Evolutionary conservation across 2,113 vertebrate genomes (phyloP).

Genomic region (Oenanthe melanoleuca): DNA sequence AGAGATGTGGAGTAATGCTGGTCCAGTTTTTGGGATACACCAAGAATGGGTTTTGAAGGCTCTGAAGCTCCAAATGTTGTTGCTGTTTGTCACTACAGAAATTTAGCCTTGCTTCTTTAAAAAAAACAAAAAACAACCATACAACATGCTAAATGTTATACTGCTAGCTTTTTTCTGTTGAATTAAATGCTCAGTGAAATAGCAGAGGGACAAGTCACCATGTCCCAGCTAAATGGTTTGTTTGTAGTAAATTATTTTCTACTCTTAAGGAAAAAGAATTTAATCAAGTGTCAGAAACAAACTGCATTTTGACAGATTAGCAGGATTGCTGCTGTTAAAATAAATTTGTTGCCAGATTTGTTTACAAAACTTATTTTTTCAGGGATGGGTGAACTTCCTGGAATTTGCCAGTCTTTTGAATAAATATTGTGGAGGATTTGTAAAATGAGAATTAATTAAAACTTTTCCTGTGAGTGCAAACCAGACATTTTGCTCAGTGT

Average conservation of each 20-base stretch:
- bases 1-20: background rate
- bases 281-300: slow-evolving; percentile 40
- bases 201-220: background rate
- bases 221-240: slow-evolving; percentile 12
- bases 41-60: background rate
- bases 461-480: slow-evolving; percentile 25
- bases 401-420: slow-evolving; percentile 51
- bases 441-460: slow-evolving; percentile 61
- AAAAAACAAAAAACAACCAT: background rate
- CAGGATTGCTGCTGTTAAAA: slow-evolving; percentile 39
- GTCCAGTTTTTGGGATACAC: background rate
- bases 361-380: slow-evolving; percentile 58
- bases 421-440: slow-evolving; percentile 55
- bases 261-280: slow-evolving; percentile 32
- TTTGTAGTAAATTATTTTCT: slow-evolving; percentile 37
- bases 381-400: slow-evolving; percentile 47
- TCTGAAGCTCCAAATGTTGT: background rate
- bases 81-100: background rate
- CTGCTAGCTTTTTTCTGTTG: background rate
- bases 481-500: background rate
- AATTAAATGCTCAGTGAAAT: slow-evolving; percentile 18
- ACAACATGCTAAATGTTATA: background rate
- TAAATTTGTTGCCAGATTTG: slow-evolving; percentile 63
- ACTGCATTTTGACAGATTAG: slow-evolving; percentile 41
- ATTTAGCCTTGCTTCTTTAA: background rate